Conservation (phyloP, 2,888 invertebrate species). For the Scotopteryx bipunctaria region DNA sequence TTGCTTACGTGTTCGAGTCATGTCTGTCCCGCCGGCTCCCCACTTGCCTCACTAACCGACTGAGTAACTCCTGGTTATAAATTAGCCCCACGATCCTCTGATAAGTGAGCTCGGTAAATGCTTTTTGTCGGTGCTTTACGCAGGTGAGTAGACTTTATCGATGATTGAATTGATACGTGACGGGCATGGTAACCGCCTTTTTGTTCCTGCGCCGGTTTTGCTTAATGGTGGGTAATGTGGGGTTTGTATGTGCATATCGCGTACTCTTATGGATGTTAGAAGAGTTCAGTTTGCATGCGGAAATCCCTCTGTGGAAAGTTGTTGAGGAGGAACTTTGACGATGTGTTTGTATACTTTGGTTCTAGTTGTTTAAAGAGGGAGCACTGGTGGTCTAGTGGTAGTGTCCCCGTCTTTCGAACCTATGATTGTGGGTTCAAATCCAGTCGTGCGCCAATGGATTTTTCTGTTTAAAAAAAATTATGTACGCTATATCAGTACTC, state of each 20-base stretch:
- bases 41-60: constrained; percentile 61
- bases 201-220: constrained; percentile 39
- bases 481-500: too few species aligned
- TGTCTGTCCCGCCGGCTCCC: constrained; percentile 43
- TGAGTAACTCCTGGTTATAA: constrained; percentile 78
- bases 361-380: too few species aligned
- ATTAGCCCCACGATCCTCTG: constrained; percentile 74
- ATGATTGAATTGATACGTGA: constrained; percentile 74
- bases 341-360: neutral
- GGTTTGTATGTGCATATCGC: constrained; percentile 23
- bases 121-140: constrained; percentile 70
- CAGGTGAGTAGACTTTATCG: constrained; percentile 77
- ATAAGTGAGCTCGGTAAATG: constrained; percentile 71
- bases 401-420: too few species aligned
- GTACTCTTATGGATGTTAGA: constrained; percentile 22
- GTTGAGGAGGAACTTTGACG: neutral
- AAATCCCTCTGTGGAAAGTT: neutral
- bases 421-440: too few species aligned
- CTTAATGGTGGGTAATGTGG: constrained; percentile 36
- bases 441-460: too few species aligned
- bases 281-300: constrained; percentile 12
- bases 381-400: too few species aligned
- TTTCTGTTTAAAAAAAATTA: too few species aligned
- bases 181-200: constrained; percentile 61
- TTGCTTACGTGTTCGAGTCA: constrained; percentile 80